A percentile compares a stretch with the other conserved stretches of the same genome.
Conservation (phyloP, 2,888 invertebrate species). For the Dendrolimus pini region DNA sequence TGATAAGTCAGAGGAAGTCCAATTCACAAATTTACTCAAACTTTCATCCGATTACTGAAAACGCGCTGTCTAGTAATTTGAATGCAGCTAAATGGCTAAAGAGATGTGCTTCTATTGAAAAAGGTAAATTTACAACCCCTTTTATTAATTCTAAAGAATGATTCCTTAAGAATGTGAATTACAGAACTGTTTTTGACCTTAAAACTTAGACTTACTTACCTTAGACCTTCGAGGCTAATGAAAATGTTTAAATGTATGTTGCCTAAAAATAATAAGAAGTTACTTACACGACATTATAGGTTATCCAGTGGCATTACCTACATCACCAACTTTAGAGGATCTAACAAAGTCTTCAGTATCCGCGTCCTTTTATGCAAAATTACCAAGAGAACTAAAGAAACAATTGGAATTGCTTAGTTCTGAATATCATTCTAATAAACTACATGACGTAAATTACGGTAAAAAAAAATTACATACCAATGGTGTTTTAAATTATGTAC, state of each 20-base stretch:
- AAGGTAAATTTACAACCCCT: slow-evolving; percentile 14
- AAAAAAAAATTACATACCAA: not conserved
- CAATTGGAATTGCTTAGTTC: slow-evolving; percentile 6
- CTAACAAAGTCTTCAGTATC: not conserved
- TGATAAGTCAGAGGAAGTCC: slow-evolving; percentile 15
- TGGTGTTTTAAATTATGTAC: no score
- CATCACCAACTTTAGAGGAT: not conserved
- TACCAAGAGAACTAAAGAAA: not conserved
- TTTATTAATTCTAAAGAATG: no score
- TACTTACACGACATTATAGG: not conserved
- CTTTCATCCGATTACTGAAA: slow-evolving; percentile 9
- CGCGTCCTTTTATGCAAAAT: not conserved
- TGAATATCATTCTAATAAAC: not conserved
- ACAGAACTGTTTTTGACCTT: no score
- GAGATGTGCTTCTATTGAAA: slow-evolving; percentile 21
- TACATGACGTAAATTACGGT: not conserved
- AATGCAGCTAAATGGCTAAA: slow-evolving; percentile 43
- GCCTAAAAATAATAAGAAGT: no score
- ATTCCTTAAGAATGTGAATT: no score
- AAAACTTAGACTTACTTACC: no score
- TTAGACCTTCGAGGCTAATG: no score
- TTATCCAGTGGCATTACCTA: not conserved
- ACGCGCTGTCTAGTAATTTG: slow-evolving; percentile 28
- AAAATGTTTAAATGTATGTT: no score
- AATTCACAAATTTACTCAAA: slow-evolving; percentile 8